Base-by-base conservation (phyloP, 2,113 vertebrate species). In the Perognathus longimembris region DNA sequence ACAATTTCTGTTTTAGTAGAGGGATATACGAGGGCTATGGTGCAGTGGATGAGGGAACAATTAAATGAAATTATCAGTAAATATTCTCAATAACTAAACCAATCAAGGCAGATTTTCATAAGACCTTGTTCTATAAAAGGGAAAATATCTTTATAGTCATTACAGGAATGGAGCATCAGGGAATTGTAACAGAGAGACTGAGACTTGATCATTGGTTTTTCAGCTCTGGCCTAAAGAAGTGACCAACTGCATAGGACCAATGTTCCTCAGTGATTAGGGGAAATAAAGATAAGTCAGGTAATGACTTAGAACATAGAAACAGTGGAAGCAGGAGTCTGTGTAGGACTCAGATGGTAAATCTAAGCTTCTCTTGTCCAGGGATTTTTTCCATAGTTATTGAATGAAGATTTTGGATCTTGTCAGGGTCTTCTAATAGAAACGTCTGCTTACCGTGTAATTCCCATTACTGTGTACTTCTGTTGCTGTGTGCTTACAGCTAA, bases 401-500 rank as follows among this genome's bases (percentile, higher is more conserved):
- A 26, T 26, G 54, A 54, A 81, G 38, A 17, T 70, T 88, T n/a
- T 93, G 71, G 69, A 88, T 77, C 45, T 89, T 92, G 76, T n/a
- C 30, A 59, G 36, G 38, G 4, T 42, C 10, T 83, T 66, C 30
- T 89, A 2, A 24, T 69, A 61, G 40, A 74, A 87, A 91, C 91
- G 61, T 3, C 12, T 85, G 20, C 0, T 85, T 61, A n/a, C n/a
- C n/a, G 11, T 45, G 45, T 45, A 11, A 7, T 45, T 45, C 11
- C 45, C 11, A 11, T 45, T 6, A 45, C 45, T 45, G 45, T 45
- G 45, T 45, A 45, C 45, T 54, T 54, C 76, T 92, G 34, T 61
- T 86, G 82, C 42, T 40, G 57, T 61, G 6, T 75, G 70, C 91
- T 94, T 64, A 93, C 14, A 93, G 73, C 59, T 61, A 66, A 78